These are phyloP conservation scores for Paraescarpia echinospica DNA, from an alignment of 1,140 invertebrate genomes.

Conservation along the genomic window DNA sequence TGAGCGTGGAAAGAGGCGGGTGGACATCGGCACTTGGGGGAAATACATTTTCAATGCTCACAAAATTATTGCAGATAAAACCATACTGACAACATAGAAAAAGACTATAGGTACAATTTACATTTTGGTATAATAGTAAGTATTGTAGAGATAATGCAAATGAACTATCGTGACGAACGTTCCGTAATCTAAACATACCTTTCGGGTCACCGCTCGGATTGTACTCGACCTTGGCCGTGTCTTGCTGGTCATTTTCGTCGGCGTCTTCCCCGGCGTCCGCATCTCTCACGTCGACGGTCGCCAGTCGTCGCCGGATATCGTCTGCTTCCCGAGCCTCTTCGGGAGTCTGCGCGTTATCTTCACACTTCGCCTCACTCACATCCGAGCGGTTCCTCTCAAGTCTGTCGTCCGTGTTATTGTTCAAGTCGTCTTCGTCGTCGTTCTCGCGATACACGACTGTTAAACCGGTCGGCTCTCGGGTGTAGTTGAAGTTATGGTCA, in stretches of 20 bases:
- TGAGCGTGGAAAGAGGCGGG: too few species aligned
- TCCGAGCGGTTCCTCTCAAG: neutral
- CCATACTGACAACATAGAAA: too few species aligned
- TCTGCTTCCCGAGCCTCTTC: neutral
- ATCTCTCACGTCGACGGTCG: neutral
- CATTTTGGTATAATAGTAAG: neutral
- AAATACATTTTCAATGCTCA: too few species aligned
- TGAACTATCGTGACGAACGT: neutral
- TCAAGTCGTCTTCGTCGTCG: neutral
- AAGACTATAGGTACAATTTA: neutral
- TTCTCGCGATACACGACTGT: neutral
- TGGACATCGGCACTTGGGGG: too few species aligned
- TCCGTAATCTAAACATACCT: neutral
- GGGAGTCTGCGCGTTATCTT: neutral
- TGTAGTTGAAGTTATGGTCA: neutral
- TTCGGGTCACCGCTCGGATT: neutral
- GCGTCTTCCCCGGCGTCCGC: constrained; percentile 6
- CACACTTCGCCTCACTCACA: neutral
- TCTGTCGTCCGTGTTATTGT: neutral
- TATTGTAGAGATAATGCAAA: neutral
- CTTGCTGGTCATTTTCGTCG: neutral
- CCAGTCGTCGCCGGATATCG: neutral
- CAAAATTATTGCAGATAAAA: too few species aligned
- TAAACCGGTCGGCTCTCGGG: neutral
- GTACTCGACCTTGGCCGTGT: neutral